Evolutionary conservation across 2,113 vertebrate species (phyloP), one percentile per base, ranked within the genome.

Genomic region (Hemiprocne comata): DNA sequence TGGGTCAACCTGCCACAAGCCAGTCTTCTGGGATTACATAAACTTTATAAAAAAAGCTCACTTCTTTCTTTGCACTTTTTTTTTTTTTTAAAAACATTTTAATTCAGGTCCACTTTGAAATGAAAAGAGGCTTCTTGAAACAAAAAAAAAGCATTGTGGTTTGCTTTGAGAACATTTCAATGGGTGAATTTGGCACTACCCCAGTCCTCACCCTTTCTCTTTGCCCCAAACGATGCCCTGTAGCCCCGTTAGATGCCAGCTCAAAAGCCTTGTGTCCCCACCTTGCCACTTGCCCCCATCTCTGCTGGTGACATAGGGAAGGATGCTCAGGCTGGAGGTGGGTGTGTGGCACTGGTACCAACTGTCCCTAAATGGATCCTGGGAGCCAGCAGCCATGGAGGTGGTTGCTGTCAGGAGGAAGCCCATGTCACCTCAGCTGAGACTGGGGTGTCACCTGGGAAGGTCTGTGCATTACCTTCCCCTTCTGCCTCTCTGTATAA

Each of bases 1-100:
- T 93, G 80, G 96, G 96, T 91, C 94, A 93, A 14, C 60, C 48
- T 94, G 95, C 91, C 91, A 95, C 80, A 57, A 60, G 57, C 62
- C 64, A 57, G 75, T 73, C 88, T 79, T 73, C 75, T 93, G 82
- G 87, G 82, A 83, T 69, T 61, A 57, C 58, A 88, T 36, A 54
- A 93, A 69, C 36, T 31, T 51, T 19, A 57, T n/a, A 20, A 13
- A 77, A 89, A 92, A 74, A 60, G 38, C 42, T 94, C 48, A 36
- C 57, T 84, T 90, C 40, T 85, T 82, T 61, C 83, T 86, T 72
- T 70, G 75, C 85, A 76, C 15, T 65, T 17, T 5, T 4, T 53
- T 90, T 78, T 13, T 48, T 48, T 25, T 1, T 25, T 84, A 46
- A 55, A 83, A 80, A 20, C 7, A n/a, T 42, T 83, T 84, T 71